Percentiles rank a stretch among this genome's conserved stretches.
These are phyloP conservation scores for Furnarius figulus DNA, from an alignment of 2,113 vertebrate species.

Conservation along the genomic window DNA sequence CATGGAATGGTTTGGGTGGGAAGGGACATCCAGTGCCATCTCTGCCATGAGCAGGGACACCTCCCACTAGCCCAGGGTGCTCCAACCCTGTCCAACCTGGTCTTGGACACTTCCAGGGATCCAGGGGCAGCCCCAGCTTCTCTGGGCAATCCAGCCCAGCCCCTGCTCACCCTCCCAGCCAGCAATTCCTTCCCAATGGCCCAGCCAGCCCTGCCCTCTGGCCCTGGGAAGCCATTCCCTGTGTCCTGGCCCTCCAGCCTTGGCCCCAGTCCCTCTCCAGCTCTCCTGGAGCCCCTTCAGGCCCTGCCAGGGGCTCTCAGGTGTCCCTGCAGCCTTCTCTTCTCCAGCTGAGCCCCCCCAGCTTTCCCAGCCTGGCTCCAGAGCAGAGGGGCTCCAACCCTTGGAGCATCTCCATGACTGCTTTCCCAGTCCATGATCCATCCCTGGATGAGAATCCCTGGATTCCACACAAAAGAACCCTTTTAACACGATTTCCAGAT, in stretches of 20 bases:
- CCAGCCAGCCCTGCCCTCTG: background rate
- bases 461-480: background rate
- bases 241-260: background rate
- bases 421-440: background rate
- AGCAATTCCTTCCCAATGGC: background rate
- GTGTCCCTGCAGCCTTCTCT: background rate
- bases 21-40: background rate
- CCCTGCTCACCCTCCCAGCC: background rate
- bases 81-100: background rate
- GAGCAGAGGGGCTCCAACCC: background rate
- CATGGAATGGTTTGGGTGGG: background rate
- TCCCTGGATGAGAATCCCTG: background rate
- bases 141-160: rapidly evolving
- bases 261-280: background rate
- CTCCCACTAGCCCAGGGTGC: rapidly evolving
- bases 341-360: background rate
- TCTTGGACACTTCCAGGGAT: background rate
- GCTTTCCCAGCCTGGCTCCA: background rate
- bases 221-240: background rate
- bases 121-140: background rate
- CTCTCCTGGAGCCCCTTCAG: background rate
- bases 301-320: background rate
- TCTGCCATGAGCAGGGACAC: background rate
- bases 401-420: background rate
- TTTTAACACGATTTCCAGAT: background rate